Evolutionary conservation across 2,888 invertebrate species (phyloP).

Genomic region (Drosophila longiperda): DNA sequence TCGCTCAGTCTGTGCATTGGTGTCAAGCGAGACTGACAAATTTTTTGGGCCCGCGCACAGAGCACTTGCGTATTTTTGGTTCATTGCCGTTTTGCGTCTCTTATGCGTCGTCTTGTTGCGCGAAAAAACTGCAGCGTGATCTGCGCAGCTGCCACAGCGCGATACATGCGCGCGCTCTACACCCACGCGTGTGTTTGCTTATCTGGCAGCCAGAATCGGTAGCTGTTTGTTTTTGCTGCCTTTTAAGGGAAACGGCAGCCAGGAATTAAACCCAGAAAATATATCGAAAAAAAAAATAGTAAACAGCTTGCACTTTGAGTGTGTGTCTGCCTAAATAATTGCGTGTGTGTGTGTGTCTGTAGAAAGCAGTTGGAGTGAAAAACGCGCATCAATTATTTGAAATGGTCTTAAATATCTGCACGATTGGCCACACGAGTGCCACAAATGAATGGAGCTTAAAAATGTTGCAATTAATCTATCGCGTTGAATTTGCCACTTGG

Average conservation of each 20-base stretch:
- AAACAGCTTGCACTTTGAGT: constrained; percentile 25
- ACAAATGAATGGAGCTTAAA: constrained; percentile 34
- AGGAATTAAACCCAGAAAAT: constrained; percentile 49
- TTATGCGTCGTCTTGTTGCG: constrained; percentile 37
- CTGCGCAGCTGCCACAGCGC: constrained; percentile 18
- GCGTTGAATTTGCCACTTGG: constrained; percentile 41
- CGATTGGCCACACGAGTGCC: constrained; percentile 41
- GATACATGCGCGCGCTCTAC: neutral
- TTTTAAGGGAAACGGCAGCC: constrained; percentile 65
- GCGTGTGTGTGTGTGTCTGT: constrained; percentile 21
- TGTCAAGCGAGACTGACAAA: constrained; percentile 57
- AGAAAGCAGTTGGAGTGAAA: constrained; percentile 51
- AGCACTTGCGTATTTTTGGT: constrained; percentile 20
- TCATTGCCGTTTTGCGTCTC: constrained; percentile 20
- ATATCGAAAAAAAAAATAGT: constrained; percentile 31
- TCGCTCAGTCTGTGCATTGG: constrained; percentile 63
- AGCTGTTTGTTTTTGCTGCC: constrained; percentile 52
- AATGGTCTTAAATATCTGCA: constrained; percentile 57
- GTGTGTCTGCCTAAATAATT: neutral
- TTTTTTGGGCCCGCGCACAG: constrained; percentile 30
- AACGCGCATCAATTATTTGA: constrained; percentile 72
- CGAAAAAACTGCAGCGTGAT: constrained; percentile 41
- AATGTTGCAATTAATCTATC: constrained; percentile 40
- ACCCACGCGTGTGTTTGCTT: constrained; percentile 55
- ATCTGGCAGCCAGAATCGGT: constrained; percentile 58